Evolutionary conservation across 2,888 invertebrate species (phyloP).

Genomic region (Thyatira batis): DNA sequence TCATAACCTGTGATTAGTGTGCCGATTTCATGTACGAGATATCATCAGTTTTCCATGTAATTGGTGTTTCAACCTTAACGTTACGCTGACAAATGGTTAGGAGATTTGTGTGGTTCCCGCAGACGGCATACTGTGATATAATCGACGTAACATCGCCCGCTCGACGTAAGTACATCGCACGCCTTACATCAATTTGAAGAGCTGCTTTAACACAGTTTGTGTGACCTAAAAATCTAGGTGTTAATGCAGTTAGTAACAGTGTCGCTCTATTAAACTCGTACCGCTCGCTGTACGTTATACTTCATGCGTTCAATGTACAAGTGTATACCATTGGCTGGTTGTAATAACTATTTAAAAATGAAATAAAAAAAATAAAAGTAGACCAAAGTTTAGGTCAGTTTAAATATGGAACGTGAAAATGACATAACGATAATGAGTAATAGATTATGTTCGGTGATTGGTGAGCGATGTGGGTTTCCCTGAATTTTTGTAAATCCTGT

Average conservation of each 20-base stretch:
- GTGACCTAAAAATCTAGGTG: slow-evolving; percentile 65
- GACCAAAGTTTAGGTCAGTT: slow-evolving; percentile 20
- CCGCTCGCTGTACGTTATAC: slow-evolving; percentile 9
- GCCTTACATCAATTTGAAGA: slow-evolving; percentile 30
- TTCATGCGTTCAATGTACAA: slow-evolving; percentile 4
- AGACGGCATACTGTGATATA: slow-evolving; percentile 7
- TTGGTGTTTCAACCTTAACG: not conserved
- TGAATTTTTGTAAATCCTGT: slow-evolving; percentile 54
- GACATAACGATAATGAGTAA: slow-evolving; percentile 41
- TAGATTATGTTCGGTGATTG: slow-evolving; percentile 35
- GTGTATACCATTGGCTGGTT: not conserved
- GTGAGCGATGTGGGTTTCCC: slow-evolving; percentile 48
- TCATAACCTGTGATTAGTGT: slow-evolving; percentile 16
- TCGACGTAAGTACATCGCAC: slow-evolving; percentile 28
- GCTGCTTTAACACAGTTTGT: slow-evolving; percentile 38
- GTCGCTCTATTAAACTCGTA: slow-evolving; percentile 14
- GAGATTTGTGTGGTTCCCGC: slow-evolving; percentile 10
- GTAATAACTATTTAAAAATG: not conserved
- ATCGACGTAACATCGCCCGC: slow-evolving; percentile 7
- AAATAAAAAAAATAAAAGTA: not conserved
- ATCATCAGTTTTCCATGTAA: slow-evolving; percentile 6
- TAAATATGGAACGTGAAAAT: slow-evolving; percentile 26
- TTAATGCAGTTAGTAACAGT: slow-evolving; percentile 66
- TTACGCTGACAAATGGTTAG: slow-evolving; percentile 17
- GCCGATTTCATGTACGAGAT: slow-evolving; percentile 5